Conservation (phyloP, 2,888 invertebrate species). For the Cataglyphis altisquamis region DNA sequence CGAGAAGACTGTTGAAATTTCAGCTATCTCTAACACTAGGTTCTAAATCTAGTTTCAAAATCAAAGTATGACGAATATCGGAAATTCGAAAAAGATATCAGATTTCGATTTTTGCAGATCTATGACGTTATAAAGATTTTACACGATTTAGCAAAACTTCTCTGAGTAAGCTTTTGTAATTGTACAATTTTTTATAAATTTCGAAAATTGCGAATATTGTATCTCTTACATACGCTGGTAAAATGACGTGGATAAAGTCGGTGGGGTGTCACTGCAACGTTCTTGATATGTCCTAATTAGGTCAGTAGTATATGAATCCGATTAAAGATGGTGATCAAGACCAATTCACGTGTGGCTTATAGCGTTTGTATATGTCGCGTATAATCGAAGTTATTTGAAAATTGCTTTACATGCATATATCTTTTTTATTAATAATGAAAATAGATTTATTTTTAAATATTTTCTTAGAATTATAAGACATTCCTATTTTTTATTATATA, state of each 20-base stretch:
- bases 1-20: slow-evolving; percentile 27
- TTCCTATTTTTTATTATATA: not conserved
- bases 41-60: slow-evolving; percentile 13
- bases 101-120: not conserved
- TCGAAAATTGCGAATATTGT: slow-evolving; percentile 14
- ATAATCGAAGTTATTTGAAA: slow-evolving; percentile 9
- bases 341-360: slow-evolving; percentile 55
- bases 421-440: not conserved
- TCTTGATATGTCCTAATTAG: slow-evolving; percentile 54
- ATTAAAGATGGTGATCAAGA: slow-evolving; percentile 65
- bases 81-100: not conserved
- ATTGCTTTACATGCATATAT: not conserved
- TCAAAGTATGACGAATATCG: not conserved
- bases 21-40: not conserved
- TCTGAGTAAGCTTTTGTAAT: not conserved
- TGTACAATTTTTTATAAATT: slow-evolving; percentile 26
- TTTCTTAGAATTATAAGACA: not conserved
- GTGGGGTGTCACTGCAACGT: slow-evolving; percentile 22
- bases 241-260: slow-evolving; percentile 25
- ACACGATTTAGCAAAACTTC: not conserved
- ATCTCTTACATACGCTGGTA: not conserved
- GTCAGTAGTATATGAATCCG: slow-evolving; percentile 65
- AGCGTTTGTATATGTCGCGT: not conserved
- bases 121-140: slow-evolving; percentile 3
- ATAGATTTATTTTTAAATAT: not conserved